Evolutionary conservation across 2,797 vertebrate species (phyloP).

Genomic region (Cottoperca gobio): DNA sequence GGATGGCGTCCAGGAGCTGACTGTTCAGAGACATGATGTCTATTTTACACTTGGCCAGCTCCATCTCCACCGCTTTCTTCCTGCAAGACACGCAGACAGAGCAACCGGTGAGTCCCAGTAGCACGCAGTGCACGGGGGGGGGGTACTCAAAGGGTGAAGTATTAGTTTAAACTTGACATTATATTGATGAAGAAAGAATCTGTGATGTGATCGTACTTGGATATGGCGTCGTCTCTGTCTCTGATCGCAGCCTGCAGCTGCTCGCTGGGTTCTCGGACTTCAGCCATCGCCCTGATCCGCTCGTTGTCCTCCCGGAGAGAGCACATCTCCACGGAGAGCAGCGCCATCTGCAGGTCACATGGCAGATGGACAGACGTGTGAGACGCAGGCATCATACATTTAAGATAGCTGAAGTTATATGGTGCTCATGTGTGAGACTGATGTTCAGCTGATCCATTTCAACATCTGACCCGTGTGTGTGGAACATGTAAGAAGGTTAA

Average conservation of each 20-base stretch:
- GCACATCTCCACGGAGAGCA: conserved; percentile 93
- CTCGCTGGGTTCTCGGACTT: conserved; percentile 90
- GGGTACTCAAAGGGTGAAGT: too few species aligned
- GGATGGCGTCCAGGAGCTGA: conserved; percentile 97
- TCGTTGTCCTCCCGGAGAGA: conserved; percentile 92
- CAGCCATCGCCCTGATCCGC: conserved; percentile 85
- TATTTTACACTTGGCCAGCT: conserved; percentile 95
- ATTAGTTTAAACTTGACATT: too few species aligned
- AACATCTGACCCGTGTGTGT: not conserved
- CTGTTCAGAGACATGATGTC: conserved; percentile 98
- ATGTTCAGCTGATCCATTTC: conserved; percentile 26
- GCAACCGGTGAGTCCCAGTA: not conserved
- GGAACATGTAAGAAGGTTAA: conserved; percentile 11
- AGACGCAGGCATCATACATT: too few species aligned
- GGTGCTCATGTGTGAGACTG: too few species aligned
- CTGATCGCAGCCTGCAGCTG: conserved; percentile 94
- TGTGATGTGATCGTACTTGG: conserved; percentile 86
- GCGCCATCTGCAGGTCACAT: conserved; percentile 86
- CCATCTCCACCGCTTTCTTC: conserved; percentile 97
- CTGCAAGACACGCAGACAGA: conserved; percentile 76
- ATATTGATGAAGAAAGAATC: not conserved
- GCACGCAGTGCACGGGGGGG: too few species aligned
- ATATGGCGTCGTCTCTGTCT: conserved; percentile 96
- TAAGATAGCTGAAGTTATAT: too few species aligned
- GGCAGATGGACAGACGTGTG: not conserved